phyloP scores from a whole-genome alignment of 2,797 vertebrate genomes.

The Anas flavirostris region DNA sequence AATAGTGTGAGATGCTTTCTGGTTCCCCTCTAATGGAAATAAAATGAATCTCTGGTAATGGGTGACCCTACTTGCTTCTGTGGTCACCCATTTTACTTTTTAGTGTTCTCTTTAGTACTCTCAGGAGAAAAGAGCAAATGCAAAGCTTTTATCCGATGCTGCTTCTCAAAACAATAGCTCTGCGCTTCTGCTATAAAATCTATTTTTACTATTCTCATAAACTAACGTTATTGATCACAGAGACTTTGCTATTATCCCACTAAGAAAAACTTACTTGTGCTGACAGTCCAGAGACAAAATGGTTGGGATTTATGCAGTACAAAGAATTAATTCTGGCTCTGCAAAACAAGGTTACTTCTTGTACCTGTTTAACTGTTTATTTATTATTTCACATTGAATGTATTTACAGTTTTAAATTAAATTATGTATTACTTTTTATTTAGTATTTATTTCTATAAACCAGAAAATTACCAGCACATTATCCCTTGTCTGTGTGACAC shows the following conservation, averaged over 20 bases:
- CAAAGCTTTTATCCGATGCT: constrained; percentile 55
- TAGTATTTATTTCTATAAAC: constrained; percentile 72
- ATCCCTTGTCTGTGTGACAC: constrained; percentile 38
- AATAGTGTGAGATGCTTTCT: constrained; percentile 54
- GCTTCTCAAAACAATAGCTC: constrained; percentile 46
- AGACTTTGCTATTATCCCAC: constrained; percentile 7
- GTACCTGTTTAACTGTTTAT: constrained; percentile 49
- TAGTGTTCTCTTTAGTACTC: constrained; percentile 58
- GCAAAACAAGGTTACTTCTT: constrained; percentile 6
- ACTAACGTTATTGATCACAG: constrained; percentile 63
- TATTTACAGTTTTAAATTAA: background rate
- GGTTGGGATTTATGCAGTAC: background rate
- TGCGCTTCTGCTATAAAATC: constrained; percentile 41
- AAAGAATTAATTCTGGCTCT: constrained; percentile 6
- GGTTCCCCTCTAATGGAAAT: constrained; percentile 65
- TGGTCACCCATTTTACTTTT: constrained; percentile 62
- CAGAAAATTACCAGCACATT: constrained; percentile 43
- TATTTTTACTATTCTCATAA: constrained; percentile 65
- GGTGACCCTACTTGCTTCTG: constrained; percentile 61
- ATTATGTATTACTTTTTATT: background rate
- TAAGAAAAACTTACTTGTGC: constrained; percentile 3
- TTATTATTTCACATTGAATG: background rate
- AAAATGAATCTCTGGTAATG: constrained; percentile 69
- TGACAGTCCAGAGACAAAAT: constrained; percentile 19
- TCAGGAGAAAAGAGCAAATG: constrained; percentile 42